A percentile compares a stretch with the other conserved stretches of the same genome.
These are phyloP conservation scores for Amphipoea oculea DNA, from an alignment of 2,888 invertebrate genomes.

Conservation along the genomic window DNA sequence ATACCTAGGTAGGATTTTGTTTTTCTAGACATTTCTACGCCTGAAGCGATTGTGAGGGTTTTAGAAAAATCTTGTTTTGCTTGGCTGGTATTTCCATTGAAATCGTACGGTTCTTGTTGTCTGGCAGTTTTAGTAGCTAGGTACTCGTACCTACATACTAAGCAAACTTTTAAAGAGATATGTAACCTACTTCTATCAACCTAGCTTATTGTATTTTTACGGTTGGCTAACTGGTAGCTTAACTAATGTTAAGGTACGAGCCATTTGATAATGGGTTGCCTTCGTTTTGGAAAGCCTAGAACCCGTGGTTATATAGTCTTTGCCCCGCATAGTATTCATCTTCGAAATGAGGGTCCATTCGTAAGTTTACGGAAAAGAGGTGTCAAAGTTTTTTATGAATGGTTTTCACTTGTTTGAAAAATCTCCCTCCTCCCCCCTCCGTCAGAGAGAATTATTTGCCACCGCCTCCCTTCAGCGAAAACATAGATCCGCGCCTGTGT, in stretches of 20 bases:
- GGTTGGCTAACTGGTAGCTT: no score
- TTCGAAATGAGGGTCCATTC: background rate
- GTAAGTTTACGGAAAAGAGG: no score
- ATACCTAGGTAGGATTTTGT: conserved; percentile 25
- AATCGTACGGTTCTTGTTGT: background rate
- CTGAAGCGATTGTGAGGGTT: conserved; percentile 16
- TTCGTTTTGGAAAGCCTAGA: background rate
- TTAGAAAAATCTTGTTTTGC: conserved; percentile 16
- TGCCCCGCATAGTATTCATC: no score
- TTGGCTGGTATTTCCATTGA: background rate
- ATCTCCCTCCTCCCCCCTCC: no score
- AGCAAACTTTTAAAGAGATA: background rate
- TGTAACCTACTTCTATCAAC: background rate
- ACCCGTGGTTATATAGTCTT: no score
- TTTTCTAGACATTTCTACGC: conserved; percentile 45
- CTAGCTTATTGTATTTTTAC: background rate
- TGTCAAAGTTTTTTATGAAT: no score
- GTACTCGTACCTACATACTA: no score
- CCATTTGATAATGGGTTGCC: background rate
- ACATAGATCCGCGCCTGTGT: background rate
- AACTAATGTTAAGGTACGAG: no score
- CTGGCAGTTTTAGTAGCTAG: no score
- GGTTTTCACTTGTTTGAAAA: background rate
- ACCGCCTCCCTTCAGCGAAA: background rate
- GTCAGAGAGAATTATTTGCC: no score